Base-by-base conservation (phyloP, 2,113 vertebrate genomes). In the Connochaetes taurinus region DNA sequence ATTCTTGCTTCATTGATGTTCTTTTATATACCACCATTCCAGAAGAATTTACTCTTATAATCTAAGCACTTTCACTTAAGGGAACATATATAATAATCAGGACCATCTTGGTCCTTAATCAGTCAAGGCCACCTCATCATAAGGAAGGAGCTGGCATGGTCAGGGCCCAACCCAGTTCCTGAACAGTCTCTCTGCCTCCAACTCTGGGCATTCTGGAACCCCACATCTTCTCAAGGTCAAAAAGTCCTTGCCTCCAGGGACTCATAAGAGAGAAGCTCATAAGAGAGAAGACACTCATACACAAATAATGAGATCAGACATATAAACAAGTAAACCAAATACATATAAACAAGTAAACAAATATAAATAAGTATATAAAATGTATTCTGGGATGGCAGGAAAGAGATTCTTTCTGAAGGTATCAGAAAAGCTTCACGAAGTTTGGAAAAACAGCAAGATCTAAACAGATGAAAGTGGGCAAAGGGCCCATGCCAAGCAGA, bases 61-160 rank as follows among this genome's bases (percentile, higher is more conserved):
- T 40, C 50, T 25, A 81, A 40, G 6, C 1, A 13, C 12, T 78
- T 85, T 64, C 53, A 31, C 29, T 86, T 78, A 74, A 43, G 53
- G 36, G 52, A 40, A 16, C 45, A 23, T 71, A 17, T 45, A 52
- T 40, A 87, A 90, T 94, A n/a, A 87, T 62, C 23, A n/a, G 62
- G 60, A 40, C 50, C 60, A 45, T 64, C 29, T 47, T 55, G 16
- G 78, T 43, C 52, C 57, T 74, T 47, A 71, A 62, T 11, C 9
- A 47, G 2, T 47, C 23, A 52, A 29, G 31, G 62, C 31, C 47
- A 89, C 47, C 17, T 67, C 10, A 55, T 60, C 71, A 40, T 6
- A 33, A 1, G 1, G 1, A 11, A 17, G 67, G 17, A 25, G 57
- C 52, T 8, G n/a, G 81, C 12, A n/a, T 0, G 2, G 29, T 33